Percentiles rank a stretch among this genome's conserved stretches.
Conservation (phyloP, 2,797 vertebrate species). For the Linurgus olivaceus region DNA sequence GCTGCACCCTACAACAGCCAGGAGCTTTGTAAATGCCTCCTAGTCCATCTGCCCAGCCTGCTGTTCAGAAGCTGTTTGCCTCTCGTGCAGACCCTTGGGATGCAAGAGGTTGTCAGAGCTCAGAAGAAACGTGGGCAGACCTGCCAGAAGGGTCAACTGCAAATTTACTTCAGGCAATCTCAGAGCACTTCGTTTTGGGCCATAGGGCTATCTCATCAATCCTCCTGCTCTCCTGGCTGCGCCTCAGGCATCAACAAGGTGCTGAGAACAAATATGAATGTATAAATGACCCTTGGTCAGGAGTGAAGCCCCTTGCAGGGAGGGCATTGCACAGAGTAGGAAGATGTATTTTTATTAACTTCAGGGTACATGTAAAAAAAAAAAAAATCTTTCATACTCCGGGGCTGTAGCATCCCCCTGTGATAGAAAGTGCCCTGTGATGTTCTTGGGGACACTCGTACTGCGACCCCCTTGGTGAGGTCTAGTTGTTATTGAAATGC, state of each 20-base stretch:
- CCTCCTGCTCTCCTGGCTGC: not conserved
- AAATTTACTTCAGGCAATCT: not conserved
- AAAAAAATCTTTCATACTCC: not conserved
- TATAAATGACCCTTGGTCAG: not conserved
- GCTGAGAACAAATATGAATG: not conserved
- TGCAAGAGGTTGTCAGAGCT: not conserved
- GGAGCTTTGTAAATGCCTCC: not conserved
- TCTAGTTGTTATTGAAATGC: not conserved
- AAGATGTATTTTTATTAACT: not conserved
- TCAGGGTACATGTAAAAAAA: not conserved
- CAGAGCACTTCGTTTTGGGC: not conserved
- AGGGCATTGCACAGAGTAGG: not conserved
- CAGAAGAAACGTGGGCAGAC: not conserved
- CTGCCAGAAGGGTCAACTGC: not conserved
- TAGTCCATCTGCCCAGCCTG: not conserved
- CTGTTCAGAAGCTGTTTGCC: not conserved
- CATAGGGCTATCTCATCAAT: not conserved
- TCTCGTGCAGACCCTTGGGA: not conserved
- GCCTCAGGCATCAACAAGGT: not conserved
- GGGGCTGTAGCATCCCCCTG: not conserved
- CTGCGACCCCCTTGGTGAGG: accelerated
- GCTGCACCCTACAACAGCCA: not conserved
- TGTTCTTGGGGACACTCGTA: accelerated
- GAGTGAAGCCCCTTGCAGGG: not conserved
- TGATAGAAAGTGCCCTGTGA: not conserved